Percentiles rank a stretch among this genome's conserved stretches.
Evolutionary conservation across 2,797 vertebrate species (phyloP).

Genomic region (Neoniphon sammara): DNA sequence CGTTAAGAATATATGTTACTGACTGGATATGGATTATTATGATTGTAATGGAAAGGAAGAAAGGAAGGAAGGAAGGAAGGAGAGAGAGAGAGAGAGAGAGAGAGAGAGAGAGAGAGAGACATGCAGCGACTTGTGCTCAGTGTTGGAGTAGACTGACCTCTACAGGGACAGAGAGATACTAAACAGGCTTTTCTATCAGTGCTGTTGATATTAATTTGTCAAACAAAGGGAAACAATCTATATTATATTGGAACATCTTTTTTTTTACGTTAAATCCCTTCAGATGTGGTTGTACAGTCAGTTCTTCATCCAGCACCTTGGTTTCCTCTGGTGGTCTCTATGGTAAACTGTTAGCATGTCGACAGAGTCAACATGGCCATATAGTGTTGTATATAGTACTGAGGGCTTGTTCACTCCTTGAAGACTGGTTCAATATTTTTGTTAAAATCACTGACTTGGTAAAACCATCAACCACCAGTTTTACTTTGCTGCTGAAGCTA

Average conservation of each 20-base stretch:
- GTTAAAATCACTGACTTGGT: slow-evolving; percentile 67
- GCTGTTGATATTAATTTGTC: neutral
- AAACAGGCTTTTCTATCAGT: neutral
- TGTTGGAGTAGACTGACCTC: slow-evolving; percentile 66
- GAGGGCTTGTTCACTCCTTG: slow-evolving; percentile 58
- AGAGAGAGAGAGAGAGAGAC: neutral
- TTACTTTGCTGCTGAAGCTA: slow-evolving; percentile 39
- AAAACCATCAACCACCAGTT: slow-evolving; percentile 51
- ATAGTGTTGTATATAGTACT: slow-evolving; percentile 63
- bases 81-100: neutral
- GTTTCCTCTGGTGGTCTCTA: slow-evolving; percentile 67
- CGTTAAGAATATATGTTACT: slow-evolving; percentile 36
- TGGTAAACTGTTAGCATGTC: slow-evolving; percentile 70
- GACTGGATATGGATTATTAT: slow-evolving; percentile 29
- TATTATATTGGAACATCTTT: too few species aligned
- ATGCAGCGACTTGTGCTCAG: neutral
- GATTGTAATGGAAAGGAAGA: neutral
- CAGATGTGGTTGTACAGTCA: neutral
- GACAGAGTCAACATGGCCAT: slow-evolving; percentile 27
- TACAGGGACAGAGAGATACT: slow-evolving; percentile 47
- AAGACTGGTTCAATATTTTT: slow-evolving; percentile 57
- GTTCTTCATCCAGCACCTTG: neutral
- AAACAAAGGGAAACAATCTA: neutral
- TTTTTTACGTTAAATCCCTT: too few species aligned
- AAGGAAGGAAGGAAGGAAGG: neutral